Conservation (phyloP, 2,797 vertebrate species). For the Pangasius mekongensis region DNA sequence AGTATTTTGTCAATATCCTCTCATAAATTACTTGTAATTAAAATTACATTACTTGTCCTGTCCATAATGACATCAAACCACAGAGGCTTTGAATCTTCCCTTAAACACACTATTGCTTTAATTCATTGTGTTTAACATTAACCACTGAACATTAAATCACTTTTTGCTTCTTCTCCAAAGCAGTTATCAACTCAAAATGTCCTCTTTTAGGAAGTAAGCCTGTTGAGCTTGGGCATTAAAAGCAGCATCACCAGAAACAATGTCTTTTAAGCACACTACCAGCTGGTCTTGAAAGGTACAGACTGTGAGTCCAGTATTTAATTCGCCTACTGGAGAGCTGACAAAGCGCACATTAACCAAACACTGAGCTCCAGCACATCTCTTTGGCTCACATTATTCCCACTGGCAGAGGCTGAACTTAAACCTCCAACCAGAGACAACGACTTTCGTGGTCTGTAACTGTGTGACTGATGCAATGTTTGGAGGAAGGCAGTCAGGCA, state of each 20-base stretch:
- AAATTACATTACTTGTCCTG: background rate
- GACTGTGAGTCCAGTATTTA: conserved; percentile 33
- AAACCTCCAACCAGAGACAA: conserved; percentile 74
- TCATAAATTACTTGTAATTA: background rate
- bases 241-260: conserved; percentile 17
- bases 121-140: conserved; percentile 14
- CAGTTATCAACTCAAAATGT: background rate
- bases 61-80: background rate
- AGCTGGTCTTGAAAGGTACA: conserved; percentile 36
- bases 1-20: background rate
- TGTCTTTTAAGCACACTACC: conserved; percentile 12
- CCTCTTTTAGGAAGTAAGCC: background rate
- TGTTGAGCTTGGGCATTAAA: conserved; percentile 5
- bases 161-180: background rate
- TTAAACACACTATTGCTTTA: background rate
- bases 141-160: background rate
- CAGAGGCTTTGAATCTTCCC: background rate
- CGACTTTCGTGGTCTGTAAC: conserved; percentile 70
- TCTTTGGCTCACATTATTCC: conserved; percentile 72
- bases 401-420: conserved; percentile 67
- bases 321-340: conserved; percentile 65
- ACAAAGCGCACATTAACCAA: conserved; percentile 72
- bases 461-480: conserved; percentile 71
- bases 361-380: conserved; percentile 64
- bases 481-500: conserved; percentile 54